A percentile compares a stretch with the other conserved stretches of the same genome.
Evolutionary conservation across 2,113 vertebrate genomes (phyloP).

Genomic region (Notothenia rossii): DNA sequence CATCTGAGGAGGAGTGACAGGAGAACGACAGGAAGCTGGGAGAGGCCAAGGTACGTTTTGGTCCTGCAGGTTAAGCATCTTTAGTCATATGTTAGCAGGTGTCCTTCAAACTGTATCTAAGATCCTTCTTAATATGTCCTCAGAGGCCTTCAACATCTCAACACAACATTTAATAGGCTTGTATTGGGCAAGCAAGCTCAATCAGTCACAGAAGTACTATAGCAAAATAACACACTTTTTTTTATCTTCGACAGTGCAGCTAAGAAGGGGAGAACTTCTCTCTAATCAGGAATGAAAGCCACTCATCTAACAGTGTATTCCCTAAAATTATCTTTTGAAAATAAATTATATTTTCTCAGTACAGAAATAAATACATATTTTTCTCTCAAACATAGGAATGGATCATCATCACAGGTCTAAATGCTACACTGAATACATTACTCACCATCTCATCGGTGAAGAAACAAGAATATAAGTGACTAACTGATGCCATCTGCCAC

Average conservation of each 20-base stretch:
- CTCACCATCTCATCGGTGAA: conserved; percentile 59
- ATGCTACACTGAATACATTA: conserved; percentile 73
- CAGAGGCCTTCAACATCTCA: conserved; percentile 28
- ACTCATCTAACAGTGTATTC: conserved; percentile 67
- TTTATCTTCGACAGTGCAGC: conserved; percentile 62
- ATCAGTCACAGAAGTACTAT: conserved; percentile 43
- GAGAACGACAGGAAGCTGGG: conserved; percentile 50
- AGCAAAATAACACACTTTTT: conserved; percentile 40
- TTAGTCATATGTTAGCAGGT: conserved; percentile 54
- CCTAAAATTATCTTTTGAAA: conserved; percentile 73
- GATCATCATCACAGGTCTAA: conserved; percentile 73
- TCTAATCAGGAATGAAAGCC: conserved; percentile 69
- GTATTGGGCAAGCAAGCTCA: conserved; percentile 43
- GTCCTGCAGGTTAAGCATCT: conserved; percentile 71
- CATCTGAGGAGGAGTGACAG: conserved; percentile 44
- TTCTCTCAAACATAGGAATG: conserved; percentile 74
- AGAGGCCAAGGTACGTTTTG: conserved; percentile 64
- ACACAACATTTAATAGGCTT: conserved; percentile 37
- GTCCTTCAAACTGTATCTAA: conserved; percentile 47
- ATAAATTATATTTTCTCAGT: conserved; percentile 79
- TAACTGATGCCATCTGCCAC: conserved; percentile 70
- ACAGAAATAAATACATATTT: conserved; percentile 81
- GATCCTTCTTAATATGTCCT: conserved; percentile 44
- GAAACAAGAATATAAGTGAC: conserved; percentile 68
- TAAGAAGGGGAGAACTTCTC: conserved; percentile 45